These are phyloP conservation scores for Amblyraja radiata DNA, from an alignment of 2,797 vertebrate genomes.

Conservation along the genomic window DNA sequence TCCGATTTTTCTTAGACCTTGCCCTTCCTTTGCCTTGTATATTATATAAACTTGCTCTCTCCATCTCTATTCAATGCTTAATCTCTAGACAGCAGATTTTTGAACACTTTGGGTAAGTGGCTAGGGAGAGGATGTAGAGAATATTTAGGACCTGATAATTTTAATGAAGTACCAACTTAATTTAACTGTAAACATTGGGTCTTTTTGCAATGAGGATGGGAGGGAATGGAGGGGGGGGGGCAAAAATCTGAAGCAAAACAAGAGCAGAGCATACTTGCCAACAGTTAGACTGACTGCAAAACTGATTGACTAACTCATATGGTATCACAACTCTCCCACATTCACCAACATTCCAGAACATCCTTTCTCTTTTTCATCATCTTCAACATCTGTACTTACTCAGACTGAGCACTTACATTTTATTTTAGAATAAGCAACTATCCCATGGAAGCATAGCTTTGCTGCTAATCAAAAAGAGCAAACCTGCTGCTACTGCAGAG, in stretches of 20 bases:
- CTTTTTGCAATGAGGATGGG: not conserved
- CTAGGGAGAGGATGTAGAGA: not conserved
- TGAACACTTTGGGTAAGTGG: not conserved
- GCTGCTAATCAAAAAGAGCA: conserved; percentile 48
- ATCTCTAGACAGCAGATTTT: not conserved
- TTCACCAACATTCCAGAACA: conserved; percentile 46
- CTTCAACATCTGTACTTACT: conserved; percentile 39
- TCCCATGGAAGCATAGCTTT: conserved; percentile 45
- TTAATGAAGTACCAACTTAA: not conserved
- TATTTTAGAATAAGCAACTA: conserved; percentile 39
- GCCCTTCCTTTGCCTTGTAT: not conserved
- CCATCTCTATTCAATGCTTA: not conserved
- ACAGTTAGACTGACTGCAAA: conserved; percentile 23
- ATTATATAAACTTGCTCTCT: not conserved
- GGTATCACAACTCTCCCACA: conserved; percentile 41
- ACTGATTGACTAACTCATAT: conserved; percentile 43
- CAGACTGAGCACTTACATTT: conserved; percentile 41
- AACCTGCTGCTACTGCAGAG: conserved; percentile 50
- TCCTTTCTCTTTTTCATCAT: conserved; percentile 44
- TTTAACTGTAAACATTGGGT: not conserved
- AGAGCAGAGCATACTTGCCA: not conserved
- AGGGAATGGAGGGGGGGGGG: no score
- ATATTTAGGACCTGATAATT: not conserved
- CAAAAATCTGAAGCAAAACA: conserved; percentile 14
- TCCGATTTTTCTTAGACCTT: not conserved